Base-by-base conservation (phyloP, 2,113 vertebrate species). In the Haplochromis vanheusdeni region DNA sequence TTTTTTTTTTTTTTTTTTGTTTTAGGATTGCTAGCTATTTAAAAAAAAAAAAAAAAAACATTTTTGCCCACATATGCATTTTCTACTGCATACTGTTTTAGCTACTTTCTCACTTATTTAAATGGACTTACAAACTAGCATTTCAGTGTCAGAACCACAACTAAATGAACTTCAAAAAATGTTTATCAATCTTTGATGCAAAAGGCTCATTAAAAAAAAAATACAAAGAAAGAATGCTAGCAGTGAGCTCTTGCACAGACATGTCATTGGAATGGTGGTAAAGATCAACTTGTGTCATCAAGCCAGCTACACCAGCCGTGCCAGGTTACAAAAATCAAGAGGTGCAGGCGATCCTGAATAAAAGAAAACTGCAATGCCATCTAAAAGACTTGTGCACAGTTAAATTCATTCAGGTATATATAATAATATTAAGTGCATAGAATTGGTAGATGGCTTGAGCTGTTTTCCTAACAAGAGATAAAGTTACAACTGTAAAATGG, bases 141-240 rank as follows among this genome's bases (percentile, higher is more conserved):
- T 77, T 49, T 77, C 1, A 1, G 70, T 77, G 26, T 49, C 26
- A 47, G 45, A 77, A 31, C 0, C 9, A 49, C 23, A 49, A 49
- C 23, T 31, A 49, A n/a, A 49, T 13, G 70, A 49, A 77, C 23
- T 45, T 70, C 12, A 26, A 70, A 70, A 73, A 10, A 0, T 77
- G 16, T 47, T 49, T 31, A 13, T 49, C 45, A 77, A 49, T 8
- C 45, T 8, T 10, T 49, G 16, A 77, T 12, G 9, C 26, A 49
- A 77, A 49, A 31, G 26, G 9, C 6, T 12, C 9, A 49, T 49
- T 31, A n/a, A n/a, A 19, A 28, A 28, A 1, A 1, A 75, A 49
- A 31, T 31, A 8, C 0, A 0, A 47, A 1, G 65, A 70, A 23
- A 42, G 40, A 75, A 7, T 0, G 14, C 68, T 11, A 68, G 11